Base-by-base conservation (phyloP, 2,888 invertebrate genomes). In the Drosophila maculinotata region DNA sequence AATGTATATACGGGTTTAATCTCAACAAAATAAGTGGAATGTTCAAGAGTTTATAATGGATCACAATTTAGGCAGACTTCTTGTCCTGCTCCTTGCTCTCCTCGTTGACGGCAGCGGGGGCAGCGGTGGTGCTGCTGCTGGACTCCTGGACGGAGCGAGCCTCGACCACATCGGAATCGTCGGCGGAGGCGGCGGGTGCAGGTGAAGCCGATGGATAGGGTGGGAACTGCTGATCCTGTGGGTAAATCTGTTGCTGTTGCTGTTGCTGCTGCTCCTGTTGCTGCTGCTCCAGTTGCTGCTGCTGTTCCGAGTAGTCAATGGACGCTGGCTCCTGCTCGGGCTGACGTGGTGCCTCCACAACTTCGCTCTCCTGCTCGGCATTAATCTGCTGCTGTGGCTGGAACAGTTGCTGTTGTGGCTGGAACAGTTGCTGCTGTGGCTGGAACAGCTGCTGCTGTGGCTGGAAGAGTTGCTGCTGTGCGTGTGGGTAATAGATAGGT, bases 91-190 rank as follows among this genome's bases (percentile, higher is more conserved):
- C 62, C 28, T 74, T 70, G 47, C 26, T 56, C 5, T 86, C 74
- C 60, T 89, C 79, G 1, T 60, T 66, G 1, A 60, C 74, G 2
- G 81, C 73, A 25, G 82, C 83, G 3, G 88, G 80, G 0, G 76
- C 75, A 2, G 69, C 65, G 5, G 83, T 76, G 42, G 79, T 76
- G 71, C 52, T 75, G 71, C 52, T 75, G 59, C 42, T 64, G 14
- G 64, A n/a, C 7, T 70, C 76, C 7, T 57, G 52, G 20, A 60
- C 87, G 8, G 87, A 66, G 7, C 90, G 89, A 1, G 76, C 83
- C 63, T 90, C 89, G 12, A 89, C 82, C 33, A 90, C 81, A 62
- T 90, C 90, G 31, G 90, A 82, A 30, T 89, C 89, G 3, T 58
- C 54, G 7, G 47, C 53, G 3, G 60, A 57, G 7, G 47, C 53